Percentiles rank a stretch among this genome's conserved stretches.
These are phyloP conservation scores for Protomyctophum bolini DNA, from an alignment of 2,113 vertebrate species.

Conservation along the genomic window DNA sequence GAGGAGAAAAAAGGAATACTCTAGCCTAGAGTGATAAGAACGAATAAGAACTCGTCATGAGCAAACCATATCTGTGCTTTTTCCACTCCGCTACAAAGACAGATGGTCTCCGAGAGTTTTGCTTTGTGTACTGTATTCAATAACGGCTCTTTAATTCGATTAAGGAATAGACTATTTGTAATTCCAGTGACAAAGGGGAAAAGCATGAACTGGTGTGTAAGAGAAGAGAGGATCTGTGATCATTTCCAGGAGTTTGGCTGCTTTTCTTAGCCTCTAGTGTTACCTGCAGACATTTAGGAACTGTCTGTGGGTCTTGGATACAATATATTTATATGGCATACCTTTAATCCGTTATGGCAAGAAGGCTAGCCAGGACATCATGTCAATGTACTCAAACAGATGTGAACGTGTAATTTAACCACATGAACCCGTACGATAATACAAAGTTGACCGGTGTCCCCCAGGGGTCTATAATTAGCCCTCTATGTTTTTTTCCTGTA, in stretches of 20 bases:
- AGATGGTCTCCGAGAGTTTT: slow-evolving; percentile 18
- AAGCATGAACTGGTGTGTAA: slow-evolving; percentile 10
- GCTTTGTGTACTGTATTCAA: slow-evolving; percentile 3
- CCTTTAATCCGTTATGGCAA: slow-evolving; percentile 5
- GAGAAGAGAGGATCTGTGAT: slow-evolving; percentile 27
- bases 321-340: slow-evolving; percentile 13
- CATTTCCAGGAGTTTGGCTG: slow-evolving; percentile 20
- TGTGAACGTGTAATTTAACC: neutral
- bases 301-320: slow-evolving; percentile 10
- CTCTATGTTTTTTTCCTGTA: no score
- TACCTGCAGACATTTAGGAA: slow-evolving; percentile 27
- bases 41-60: neutral
- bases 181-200: slow-evolving; percentile 3
- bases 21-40: slow-evolving; percentile 10
- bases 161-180: slow-evolving; percentile 23
- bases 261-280: slow-evolving; percentile 3
- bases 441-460: no score
- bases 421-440: no score
- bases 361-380: neutral
- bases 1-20: neutral
- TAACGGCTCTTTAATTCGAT: slow-evolving; percentile 44
- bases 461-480: no score
- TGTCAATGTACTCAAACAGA: neutral
- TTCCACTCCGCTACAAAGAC: slow-evolving; percentile 13
- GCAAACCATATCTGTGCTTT: no score